Evolutionary conservation across 2,113 vertebrate genomes (phyloP), one percentile per base, ranked within the genome.

Genomic region (Nanorana parkeri): DNA sequence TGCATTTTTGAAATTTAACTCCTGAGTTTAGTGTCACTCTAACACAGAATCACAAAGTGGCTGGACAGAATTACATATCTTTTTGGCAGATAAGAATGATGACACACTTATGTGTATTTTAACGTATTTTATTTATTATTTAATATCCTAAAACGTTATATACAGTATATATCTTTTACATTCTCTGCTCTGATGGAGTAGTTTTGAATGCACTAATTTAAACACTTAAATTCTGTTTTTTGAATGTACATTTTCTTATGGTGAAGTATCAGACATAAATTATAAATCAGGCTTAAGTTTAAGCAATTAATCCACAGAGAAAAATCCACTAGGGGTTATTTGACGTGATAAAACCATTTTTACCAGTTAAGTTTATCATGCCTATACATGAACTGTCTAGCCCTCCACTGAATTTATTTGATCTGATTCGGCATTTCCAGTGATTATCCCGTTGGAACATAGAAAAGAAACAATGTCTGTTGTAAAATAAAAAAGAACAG

Each of bases 191-290:
- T 36, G 32, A 64, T 56, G 36, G 58, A 76, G 73, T 5, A 41
- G 60, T n/a, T 77, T 76, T 64, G 29, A 26, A 41, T 23, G 21
- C n/a, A 26, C 28, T 20, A 3, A 17, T 65, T 51, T 65, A 51
- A 63, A 77, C 74, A 47, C 15, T 63, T 64, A 16, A 8, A 36
- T 36, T 76, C 47, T 51, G 52, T 77, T 60, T 51, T 47, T 36
- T 36, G 5, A 3, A 5, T 13, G 41, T 21, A 63, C 60, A 76
- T 51, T 63, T 64, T 64, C 32, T 77, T 26, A 65, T 17, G 36
- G 74, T 76, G 23, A 76, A 73, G 23, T 56, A 56, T 73, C 69
- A 60, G 54, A 28, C 74, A 77, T 77, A 60, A 77, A 77, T 77
- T 64, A 77, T 63, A 60, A 77, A 77, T 77, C 20, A 17, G 19